Percentiles rank a stretch among this genome's conserved stretches.
Evolutionary conservation across 2,113 vertebrate genomes (phyloP).

Genomic region (Isichthys henryi): DNA sequence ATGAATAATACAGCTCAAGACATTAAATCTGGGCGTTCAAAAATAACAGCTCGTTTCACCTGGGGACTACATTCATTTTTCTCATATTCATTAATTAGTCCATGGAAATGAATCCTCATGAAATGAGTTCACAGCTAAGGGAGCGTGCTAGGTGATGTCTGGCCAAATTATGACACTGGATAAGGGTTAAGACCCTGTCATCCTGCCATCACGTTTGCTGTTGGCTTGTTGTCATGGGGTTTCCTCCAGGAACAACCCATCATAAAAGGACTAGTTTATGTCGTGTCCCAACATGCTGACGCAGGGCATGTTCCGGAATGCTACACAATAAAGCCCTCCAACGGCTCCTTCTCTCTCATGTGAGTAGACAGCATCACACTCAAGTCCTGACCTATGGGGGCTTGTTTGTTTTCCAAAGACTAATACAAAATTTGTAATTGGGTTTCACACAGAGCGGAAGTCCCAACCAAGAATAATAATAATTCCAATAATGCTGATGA

Average conservation of each 20-base stretch:
- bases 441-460: not conserved
- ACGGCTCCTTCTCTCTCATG: not conserved
- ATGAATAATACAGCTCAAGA: not conserved
- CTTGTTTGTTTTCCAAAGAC: not conserved
- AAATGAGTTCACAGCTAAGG: not conserved
- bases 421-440: not conserved
- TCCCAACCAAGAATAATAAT: not conserved
- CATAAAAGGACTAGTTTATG: not conserved
- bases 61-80: not conserved
- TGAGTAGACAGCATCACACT: not conserved
- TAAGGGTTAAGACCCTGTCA: not conserved
- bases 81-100: not conserved
- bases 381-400: not conserved
- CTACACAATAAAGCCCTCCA: not conserved
- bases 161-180: not conserved
- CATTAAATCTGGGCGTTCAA: not conserved
- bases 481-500: not conserved
- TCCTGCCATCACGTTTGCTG: not conserved
- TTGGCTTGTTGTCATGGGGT: not conserved
- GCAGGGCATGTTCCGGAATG: not conserved
- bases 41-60: not conserved
- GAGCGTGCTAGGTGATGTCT: not conserved
- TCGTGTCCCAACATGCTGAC: not conserved
- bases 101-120: not conserved
- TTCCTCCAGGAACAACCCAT: not conserved